These are phyloP conservation scores for Nephotettix cincticeps DNA, from an alignment of 1,140 invertebrate genomes.

Conservation along the genomic window DNA sequence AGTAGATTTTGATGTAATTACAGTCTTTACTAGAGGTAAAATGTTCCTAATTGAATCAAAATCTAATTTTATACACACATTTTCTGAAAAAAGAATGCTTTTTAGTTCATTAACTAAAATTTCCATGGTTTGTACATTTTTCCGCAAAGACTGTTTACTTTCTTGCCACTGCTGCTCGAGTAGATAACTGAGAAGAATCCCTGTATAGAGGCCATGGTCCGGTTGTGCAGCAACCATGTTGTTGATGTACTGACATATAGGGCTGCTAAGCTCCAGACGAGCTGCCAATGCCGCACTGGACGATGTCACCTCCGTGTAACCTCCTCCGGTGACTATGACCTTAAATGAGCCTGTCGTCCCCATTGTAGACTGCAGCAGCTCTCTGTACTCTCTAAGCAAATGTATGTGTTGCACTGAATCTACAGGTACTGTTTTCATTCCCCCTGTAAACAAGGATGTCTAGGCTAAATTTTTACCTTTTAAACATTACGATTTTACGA, in stretches of 20 bases:
- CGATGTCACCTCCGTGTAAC: slow-evolving; percentile 9
- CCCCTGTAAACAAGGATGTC: not conserved
- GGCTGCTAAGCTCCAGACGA: slow-evolving; percentile 11
- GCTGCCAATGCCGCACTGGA: not conserved
- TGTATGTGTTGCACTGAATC: not conserved
- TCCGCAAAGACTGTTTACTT: not conserved
- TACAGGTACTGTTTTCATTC: not conserved
- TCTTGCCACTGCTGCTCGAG: not conserved
- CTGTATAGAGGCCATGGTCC: slow-evolving; percentile 18
- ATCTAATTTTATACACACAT: slow-evolving; percentile 4
- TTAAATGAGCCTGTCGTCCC: slow-evolving; percentile 16
- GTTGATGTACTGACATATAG: slow-evolving; percentile 7
- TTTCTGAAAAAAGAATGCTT: slow-evolving; percentile 1
- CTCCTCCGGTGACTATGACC: slow-evolving; percentile 14
- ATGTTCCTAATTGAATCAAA: slow-evolving; percentile 20
- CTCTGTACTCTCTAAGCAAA: slow-evolving; percentile 16
- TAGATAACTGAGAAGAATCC: not conserved
- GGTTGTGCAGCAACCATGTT: not conserved
- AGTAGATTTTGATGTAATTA: slow-evolving; percentile 9
- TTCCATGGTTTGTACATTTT: not conserved
- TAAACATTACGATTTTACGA: too few relatives aligned
- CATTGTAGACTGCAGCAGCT: slow-evolving; percentile 10
- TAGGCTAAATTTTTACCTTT: too few relatives aligned
- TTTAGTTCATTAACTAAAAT: not conserved
- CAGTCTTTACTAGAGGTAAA: not conserved